Base-by-base conservation (phyloP, 2,888 invertebrate species). In the Morpho achilles region DNA sequence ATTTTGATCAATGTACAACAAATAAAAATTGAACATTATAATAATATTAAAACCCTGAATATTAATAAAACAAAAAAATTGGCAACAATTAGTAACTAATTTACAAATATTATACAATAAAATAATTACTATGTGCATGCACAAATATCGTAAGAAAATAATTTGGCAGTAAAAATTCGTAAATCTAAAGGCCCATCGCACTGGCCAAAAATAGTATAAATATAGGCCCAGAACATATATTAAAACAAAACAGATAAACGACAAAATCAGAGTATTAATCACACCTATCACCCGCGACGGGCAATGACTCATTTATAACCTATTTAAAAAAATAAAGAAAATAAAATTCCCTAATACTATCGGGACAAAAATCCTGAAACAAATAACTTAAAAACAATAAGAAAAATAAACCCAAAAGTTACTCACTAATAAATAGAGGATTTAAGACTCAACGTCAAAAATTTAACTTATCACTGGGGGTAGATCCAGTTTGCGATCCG, bases 151-250 rank as follows among this genome's bases (percentile, higher is more conserved):
- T 89, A 89, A 84, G 87, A 89, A 90, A 89, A 89, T 87, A 90
- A 90, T 88, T 90, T 90, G 90, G 90, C 90, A 90, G 90, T 90
- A 90, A 90, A 87, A 89, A 81, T 89, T 89, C 89, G 87, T 90
- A 89, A 84, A 74, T 82, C 86, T 89, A 89, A 86, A 87, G 88
- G 88, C 89, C 88, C 81, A 83, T 84, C 84, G 84, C 80, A 84
- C 82, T 82, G 88, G 87, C 89, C 89, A 84, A 87, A 75, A 88
- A 88, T 86, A 88, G 86, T 90, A 88, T 77, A 83, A 82, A 86
- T 84, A 86, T 89, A 89, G 89, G 89, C 89, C 88, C 77, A 68
- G 82, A 84, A 87, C 84, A 82, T 87, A 54, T 81, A 83, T 80
- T 81, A 81, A 86, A 88, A 87, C 76, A 84, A 88, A 87, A 85